These are phyloP conservation scores for Colletes gigas DNA, from an alignment of 1,140 invertebrate species.

Conservation along the genomic window DNA sequence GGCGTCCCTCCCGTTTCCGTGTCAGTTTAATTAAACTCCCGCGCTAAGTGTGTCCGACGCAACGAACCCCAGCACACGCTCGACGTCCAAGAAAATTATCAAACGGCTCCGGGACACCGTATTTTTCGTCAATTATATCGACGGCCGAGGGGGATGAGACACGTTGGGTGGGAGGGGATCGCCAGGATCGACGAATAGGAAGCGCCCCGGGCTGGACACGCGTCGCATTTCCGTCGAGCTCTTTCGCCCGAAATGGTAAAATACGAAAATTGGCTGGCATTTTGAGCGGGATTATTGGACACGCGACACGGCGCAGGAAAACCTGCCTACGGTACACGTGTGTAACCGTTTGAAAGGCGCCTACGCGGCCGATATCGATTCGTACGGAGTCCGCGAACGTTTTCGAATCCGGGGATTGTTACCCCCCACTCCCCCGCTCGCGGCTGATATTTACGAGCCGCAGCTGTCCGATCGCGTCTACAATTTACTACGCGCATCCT, in stretches of 20 bases:
- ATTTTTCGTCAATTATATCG: slow-evolving; percentile 1
- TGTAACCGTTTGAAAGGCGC: slow-evolving; percentile 12
- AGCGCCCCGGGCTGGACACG: too few relatives aligned
- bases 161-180: neutral
- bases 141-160: neutral
- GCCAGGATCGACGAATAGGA: slow-evolving; percentile 15
- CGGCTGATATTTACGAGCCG: slow-evolving; percentile 44
- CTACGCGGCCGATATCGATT: slow-evolving; percentile 58
- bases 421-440: neutral
- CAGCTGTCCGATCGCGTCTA: slow-evolving; percentile 47
- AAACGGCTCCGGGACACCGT: neutral
- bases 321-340: slow-evolving; percentile 15
- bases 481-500: slow-evolving; percentile 47
- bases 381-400: slow-evolving; percentile 57
- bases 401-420: slow-evolving; percentile 35
- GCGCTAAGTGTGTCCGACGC: neutral
- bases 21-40: slow-evolving; percentile 25
- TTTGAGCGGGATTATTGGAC: slow-evolving; percentile 35
- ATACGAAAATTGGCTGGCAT: slow-evolving; percentile 43
- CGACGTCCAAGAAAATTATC: slow-evolving; percentile 23
- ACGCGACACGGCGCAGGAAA: slow-evolving; percentile 5
- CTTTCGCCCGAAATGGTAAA: slow-evolving; percentile 8
- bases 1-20: neutral
- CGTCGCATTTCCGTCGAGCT: too few relatives aligned
- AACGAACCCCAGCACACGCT: neutral